Percentiles rank a stretch among this genome's conserved stretches.
These are phyloP conservation scores for Ormia ochracea DNA, from an alignment of 2,888 invertebrate species.

Conservation along the genomic window DNA sequence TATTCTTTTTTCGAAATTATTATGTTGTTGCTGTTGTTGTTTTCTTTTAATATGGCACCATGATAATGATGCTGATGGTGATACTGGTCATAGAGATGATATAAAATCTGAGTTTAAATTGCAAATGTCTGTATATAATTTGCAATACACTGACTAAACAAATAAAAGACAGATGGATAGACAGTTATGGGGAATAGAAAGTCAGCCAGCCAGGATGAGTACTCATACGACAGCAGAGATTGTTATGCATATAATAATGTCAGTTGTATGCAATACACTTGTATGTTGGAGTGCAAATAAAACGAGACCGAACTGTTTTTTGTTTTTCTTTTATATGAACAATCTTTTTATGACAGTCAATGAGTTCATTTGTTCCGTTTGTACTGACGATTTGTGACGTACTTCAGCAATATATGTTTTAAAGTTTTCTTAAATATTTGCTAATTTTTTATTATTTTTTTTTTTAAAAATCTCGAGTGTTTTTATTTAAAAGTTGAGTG, in stretches of 20 bases:
- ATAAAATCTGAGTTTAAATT: constrained; percentile 58
- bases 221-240: background rate
- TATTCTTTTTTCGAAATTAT: too few relatives aligned
- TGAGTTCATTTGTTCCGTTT: too few relatives aligned
- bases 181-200: background rate
- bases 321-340: too few relatives aligned
- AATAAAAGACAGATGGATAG: constrained; percentile 38
- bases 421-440: too few relatives aligned
- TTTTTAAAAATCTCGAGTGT: background rate
- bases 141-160: constrained; percentile 61
- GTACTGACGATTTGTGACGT: too few relatives aligned
- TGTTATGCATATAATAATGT: constrained; percentile 28
- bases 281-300: background rate
- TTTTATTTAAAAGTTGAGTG: too few relatives aligned
- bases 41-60: background rate
- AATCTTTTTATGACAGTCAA: too few relatives aligned
- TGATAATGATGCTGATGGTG: constrained; percentile 42
- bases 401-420: too few relatives aligned
- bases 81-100: constrained; percentile 45
- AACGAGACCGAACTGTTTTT: constrained; percentile 33
- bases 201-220: background rate
- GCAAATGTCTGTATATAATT: constrained; percentile 63
- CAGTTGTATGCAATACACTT: constrained; percentile 11
- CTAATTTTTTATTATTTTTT: background rate
- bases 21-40: background rate